Base-by-base conservation (phyloP, 2,888 invertebrate genomes). In the Acanthopleura granulata region DNA sequence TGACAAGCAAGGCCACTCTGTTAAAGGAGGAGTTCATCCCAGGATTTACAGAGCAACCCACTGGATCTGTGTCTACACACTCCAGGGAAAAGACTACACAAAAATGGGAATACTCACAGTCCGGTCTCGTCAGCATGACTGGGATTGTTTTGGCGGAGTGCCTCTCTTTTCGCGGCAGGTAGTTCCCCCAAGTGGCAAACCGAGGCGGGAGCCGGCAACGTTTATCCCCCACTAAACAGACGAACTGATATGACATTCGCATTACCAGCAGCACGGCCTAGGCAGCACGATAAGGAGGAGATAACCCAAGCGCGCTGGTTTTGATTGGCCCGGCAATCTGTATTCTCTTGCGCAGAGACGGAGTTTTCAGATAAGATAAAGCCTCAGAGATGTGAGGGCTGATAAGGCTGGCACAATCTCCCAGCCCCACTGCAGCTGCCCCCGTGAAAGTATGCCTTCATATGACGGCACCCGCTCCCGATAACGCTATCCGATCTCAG, bases 131-230 rank as follows among this genome's bases (percentile, higher is more conserved):
- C 40, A 40, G 40, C 40, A 40, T 40, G 40, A 9, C 40, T 40
- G 40, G 40, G 40, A 40, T 40, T 40, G 40, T 40, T 40, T 40
- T 40, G 40, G 40, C 40, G 40, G 40, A 40, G 40, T 9, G 40
- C 40, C 40, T 40, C 40, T 40, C 40, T 40, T 40, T 40, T 40
- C 40, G 40, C 9, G 40, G 40, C 40, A 40, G 40, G 40, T 40
- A 40, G 40, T 40, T 40, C 40, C 40, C 40, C 40, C 40, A 3
- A 40, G 40, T 40, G 40, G 40, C 40, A 57, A 18, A 6, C 12
- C 57, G 57, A 22, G 57, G 57, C 57, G 57, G 57, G n/a, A 57
- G 57, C 57, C n/a, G n/a, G 57, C n/a, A 22, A 57, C 57, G 57
- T 57, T 57, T 57, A 57, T 18, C n/a, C 57, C 57, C 3, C 57